Evolutionary conservation across 2,797 vertebrate genomes (phyloP).

Genomic region (Pangasius macronema): DNA sequence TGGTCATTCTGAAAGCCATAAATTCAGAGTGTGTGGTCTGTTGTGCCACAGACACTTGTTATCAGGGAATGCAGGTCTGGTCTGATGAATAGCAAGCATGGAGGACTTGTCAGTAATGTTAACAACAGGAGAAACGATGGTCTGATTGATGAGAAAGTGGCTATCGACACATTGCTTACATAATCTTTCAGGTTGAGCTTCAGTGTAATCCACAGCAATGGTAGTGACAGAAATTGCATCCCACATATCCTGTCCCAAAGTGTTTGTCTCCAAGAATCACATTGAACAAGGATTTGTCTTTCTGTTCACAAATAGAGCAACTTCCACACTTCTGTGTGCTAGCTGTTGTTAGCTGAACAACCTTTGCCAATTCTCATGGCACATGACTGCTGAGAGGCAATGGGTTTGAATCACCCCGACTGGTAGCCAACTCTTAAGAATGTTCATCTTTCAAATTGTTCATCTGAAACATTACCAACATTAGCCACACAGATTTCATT

Average conservation of each 20-base stretch:
- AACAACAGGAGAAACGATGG: background rate
- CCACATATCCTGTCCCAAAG: background rate
- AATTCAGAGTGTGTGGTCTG: background rate
- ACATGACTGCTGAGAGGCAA: background rate
- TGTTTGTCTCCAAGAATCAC: background rate
- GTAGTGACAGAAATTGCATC: background rate
- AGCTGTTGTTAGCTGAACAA: no score
- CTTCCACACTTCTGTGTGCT: background rate
- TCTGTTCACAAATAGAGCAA: background rate
- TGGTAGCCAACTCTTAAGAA: background rate
- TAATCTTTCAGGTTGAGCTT: background rate
- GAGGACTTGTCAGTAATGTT: background rate
- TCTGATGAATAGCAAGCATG: background rate
- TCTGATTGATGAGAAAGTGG: background rate
- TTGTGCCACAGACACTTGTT: background rate
- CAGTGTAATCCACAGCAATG: background rate
- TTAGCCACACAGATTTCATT: background rate
- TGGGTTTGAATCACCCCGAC: background rate
- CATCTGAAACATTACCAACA: background rate
- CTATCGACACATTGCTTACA: background rate
- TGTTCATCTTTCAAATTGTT: background rate
- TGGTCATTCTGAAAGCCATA: background rate
- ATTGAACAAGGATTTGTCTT: background rate
- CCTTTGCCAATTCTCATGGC: background rate
- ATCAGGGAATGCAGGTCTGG: background rate